Evolutionary conservation across 2,888 invertebrate genomes (phyloP).

Genomic region (Tiliacea aurago): DNA sequence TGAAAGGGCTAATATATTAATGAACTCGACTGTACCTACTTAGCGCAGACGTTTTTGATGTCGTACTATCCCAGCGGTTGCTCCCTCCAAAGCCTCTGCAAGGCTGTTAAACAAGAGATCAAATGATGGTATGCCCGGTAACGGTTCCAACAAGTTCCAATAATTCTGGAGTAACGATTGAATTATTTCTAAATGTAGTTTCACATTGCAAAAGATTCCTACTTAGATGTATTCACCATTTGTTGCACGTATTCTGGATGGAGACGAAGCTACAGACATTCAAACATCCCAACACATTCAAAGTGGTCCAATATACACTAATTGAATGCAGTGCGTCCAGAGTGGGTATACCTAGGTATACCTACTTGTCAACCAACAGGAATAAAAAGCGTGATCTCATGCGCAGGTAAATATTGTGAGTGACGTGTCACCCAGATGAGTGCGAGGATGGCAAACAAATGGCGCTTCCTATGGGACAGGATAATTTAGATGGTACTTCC

Average conservation of each 20-base stretch:
- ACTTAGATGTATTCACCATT: neutral
- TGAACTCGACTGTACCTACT: neutral
- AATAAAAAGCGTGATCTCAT: conserved; percentile 29
- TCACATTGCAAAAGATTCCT: neutral
- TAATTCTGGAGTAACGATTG: neutral
- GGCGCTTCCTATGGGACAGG: conserved; percentile 5
- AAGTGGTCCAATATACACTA: neutral
- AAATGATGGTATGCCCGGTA: neutral
- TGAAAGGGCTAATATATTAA: too few relatives aligned
- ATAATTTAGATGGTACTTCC: neutral
- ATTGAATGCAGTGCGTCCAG: conserved; percentile 1
- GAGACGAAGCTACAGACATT: neutral
- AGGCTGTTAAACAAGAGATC: neutral
- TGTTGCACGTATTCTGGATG: neutral
- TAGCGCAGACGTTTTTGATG: neutral
- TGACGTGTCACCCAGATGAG: conserved; percentile 3
- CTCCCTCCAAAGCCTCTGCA: neutral
- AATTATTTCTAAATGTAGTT: neutral
- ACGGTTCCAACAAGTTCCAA: neutral
- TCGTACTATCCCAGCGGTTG: neutral
- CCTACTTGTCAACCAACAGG: neutral
- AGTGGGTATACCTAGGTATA: neutral
- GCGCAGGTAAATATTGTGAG: conserved; percentile 33
- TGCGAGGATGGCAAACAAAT: neutral
- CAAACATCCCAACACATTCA: neutral